Base-by-base conservation (phyloP, 2,113 vertebrate genomes). In the Semicossyphus pulcher region DNA sequence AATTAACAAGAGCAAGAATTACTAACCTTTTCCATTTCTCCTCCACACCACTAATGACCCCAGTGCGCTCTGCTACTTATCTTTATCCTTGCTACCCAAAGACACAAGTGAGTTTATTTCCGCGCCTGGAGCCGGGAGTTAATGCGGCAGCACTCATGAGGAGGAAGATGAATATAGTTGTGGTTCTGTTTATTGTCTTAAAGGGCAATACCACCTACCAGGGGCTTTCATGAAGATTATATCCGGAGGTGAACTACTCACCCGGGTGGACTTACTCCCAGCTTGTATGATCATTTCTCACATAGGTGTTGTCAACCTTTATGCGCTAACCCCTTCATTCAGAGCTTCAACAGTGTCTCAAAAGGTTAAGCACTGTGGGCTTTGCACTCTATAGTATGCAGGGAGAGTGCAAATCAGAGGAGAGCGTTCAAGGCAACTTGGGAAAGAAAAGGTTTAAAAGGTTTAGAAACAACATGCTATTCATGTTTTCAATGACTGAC, bases 21-120 rank as follows among this genome's bases (percentile, higher is more conserved):
- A 76, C 58, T 88, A 90, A 89, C 87, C 86, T 92, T 92, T 91
- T 56, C 76, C 76, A 57, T 85, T 68, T 18, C 84, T 84, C 79
- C 62, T 60, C 75, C 51, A 45, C 25, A 39, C 29, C 72, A 59
- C 84, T 78, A 85, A 91, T 81, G 84, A 86, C 81, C 80, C 74
- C 60, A 7, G 56, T 64, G 62, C 71, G 76, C 85, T 71, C 63
- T 12, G 60, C 74, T 81, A 86, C 79, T 88, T 75, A 81, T 88
- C 80, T 89, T 65, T 77, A 85, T 83, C 85, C 78, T 21, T 16
- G 42, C 68, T 41, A 52, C 37, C 68, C 37, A 18, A 64, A 84
- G 78, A 80, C 63, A 60, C 61, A 21, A 70, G 68, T 72, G 80
- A 80, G 86, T 86, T 77, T 48, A 73, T 88, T 81, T 70, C 65